phyloP scores from a whole-genome alignment of 2,113 vertebrate genomes.

The Dicentrarchus labrax region DNA sequence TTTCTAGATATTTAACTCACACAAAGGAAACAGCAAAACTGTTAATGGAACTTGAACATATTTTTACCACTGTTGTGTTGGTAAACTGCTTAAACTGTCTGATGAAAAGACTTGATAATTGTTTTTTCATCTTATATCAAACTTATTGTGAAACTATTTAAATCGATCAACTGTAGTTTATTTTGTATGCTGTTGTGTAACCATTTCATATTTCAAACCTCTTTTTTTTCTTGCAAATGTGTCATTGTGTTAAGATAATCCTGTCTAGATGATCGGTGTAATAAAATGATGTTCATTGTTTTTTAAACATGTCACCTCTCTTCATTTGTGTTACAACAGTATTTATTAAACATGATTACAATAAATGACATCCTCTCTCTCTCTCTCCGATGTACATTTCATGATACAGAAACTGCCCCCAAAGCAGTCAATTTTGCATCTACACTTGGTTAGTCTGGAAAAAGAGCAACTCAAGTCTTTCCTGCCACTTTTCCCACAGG shows the following conservation, averaged over 20 bases:
- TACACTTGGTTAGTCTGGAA: not conserved
- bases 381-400: slow-evolving; percentile 16
- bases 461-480: slow-evolving; percentile 7
- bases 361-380: slow-evolving; percentile 19
- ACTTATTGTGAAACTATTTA: slow-evolving; percentile 83
- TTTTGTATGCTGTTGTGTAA: slow-evolving; percentile 80
- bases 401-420: slow-evolving; percentile 17
- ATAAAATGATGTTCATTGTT: slow-evolving; percentile 76
- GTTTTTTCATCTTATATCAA: slow-evolving; percentile 74
- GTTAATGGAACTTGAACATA: slow-evolving; percentile 77
- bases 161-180: slow-evolving; percentile 77
- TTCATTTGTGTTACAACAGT: slow-evolving; percentile 43
- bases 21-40: slow-evolving; percentile 55
- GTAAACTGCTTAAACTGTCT: slow-evolving; percentile 72
- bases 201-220: slow-evolving; percentile 74
- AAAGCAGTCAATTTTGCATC: not conserved
- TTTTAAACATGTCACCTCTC: slow-evolving; percentile 49
- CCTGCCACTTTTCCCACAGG: not conserved
- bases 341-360: slow-evolving; percentile 42
- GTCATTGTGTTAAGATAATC: slow-evolving; percentile 76
- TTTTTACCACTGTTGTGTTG: slow-evolving; percentile 75
- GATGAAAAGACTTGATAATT: slow-evolving; percentile 65
- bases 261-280: slow-evolving; percentile 76
- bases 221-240: slow-evolving; percentile 68
- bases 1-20: slow-evolving; percentile 24